Evolutionary conservation across 2,113 vertebrate species (phyloP).

Genomic region (Colossoma macropomum): DNA sequence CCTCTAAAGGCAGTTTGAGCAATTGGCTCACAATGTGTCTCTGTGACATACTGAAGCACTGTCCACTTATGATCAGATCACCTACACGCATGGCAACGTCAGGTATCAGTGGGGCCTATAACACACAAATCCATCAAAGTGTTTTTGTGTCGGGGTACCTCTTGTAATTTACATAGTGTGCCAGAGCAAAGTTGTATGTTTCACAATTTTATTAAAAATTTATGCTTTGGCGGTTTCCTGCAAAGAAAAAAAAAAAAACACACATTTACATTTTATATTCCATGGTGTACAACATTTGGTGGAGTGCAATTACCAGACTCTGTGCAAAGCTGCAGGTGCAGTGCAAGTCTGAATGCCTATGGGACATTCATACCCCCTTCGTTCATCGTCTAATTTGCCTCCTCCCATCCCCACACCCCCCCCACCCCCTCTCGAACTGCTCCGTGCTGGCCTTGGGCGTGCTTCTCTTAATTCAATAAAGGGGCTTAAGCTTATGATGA

Average conservation of each 20-base stretch:
- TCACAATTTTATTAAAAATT: slow-evolving; percentile 54
- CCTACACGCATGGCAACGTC: no score
- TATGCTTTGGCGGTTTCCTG: slow-evolving; percentile 29
- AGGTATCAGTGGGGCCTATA: not conserved
- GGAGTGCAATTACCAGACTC: slow-evolving; percentile 57
- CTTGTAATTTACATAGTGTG: not conserved
- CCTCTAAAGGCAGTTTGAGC: no score
- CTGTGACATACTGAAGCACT: no score
- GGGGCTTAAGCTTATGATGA: slow-evolving; percentile 79
- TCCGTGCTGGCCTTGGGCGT: slow-evolving; percentile 76
- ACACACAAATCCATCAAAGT: not conserved
- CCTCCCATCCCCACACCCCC: slow-evolving; percentile 37
- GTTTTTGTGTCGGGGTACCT: not conserved
- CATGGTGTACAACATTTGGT: slow-evolving; percentile 38
- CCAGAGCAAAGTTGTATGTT: not conserved
- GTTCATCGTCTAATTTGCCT: slow-evolving; percentile 47
- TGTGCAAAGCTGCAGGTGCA: slow-evolving; percentile 59
- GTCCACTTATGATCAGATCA: no score
- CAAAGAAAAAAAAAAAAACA: slow-evolving; percentile 57
- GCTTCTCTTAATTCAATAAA: slow-evolving; percentile 83
- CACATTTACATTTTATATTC: slow-evolving; percentile 59
- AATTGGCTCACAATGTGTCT: no score
- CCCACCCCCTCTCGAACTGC: slow-evolving; percentile 53
- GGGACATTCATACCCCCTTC: slow-evolving; percentile 47
- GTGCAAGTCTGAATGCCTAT: slow-evolving; percentile 45